Evolutionary conservation across 2,797 vertebrate species (phyloP).

Genomic region (Vireo griseus): DNA sequence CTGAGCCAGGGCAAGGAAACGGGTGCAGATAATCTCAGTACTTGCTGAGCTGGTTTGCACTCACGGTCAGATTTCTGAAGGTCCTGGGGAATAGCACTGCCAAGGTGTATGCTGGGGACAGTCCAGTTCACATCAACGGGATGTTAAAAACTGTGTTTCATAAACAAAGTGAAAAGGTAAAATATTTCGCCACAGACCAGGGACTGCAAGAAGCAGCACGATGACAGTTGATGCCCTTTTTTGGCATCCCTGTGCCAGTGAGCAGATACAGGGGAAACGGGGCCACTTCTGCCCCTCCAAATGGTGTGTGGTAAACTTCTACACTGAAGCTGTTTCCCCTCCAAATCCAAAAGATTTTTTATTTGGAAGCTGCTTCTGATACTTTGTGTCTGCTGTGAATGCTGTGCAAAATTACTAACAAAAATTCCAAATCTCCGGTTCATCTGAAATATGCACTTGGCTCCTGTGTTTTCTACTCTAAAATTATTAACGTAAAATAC

Average conservation of each 20-base stretch:
- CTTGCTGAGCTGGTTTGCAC: background rate
- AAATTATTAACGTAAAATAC: background rate
- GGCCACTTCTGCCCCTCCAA: background rate
- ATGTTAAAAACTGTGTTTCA: background rate
- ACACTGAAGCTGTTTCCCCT: background rate
- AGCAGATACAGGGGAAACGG: background rate
- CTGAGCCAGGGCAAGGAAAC: background rate
- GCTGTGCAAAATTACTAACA: background rate
- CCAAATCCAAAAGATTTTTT: background rate
- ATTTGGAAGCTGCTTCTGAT: background rate
- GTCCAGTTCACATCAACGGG: fast-evolving
- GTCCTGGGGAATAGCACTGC: background rate
- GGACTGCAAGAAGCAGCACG: background rate
- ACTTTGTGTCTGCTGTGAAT: background rate
- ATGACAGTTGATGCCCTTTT: conserved; percentile 33
- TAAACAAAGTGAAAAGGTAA: background rate
- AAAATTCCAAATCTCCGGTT: background rate
- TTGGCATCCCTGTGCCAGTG: background rate
- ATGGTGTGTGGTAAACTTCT: background rate
- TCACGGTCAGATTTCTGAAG: background rate
- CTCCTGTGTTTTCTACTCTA: background rate
- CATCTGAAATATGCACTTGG: background rate
- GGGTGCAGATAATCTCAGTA: background rate
- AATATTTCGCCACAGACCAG: background rate
- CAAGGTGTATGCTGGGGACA: background rate